These are phyloP conservation scores for Loxodonta africana DNA, from an alignment of 2,113 vertebrate species.

Conservation along the genomic window DNA sequence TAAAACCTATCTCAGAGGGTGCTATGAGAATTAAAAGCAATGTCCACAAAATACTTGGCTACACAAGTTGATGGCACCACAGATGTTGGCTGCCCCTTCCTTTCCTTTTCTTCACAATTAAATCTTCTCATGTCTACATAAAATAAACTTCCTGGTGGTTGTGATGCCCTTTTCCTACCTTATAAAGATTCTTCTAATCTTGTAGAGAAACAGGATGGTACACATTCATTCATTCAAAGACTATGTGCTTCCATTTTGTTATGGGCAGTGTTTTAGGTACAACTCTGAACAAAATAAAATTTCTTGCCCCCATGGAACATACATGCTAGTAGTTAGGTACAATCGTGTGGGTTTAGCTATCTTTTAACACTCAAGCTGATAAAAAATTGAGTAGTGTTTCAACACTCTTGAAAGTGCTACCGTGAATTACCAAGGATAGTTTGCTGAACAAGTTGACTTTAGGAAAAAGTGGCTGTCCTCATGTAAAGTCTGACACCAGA, in stretches of 20 bases:
- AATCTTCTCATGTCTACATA: not conserved
- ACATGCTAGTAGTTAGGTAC: not conserved
- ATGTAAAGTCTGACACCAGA: not conserved
- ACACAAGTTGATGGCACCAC: not conserved
- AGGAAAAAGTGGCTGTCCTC: not conserved
- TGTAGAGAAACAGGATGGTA: not conserved
- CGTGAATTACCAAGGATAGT: not conserved
- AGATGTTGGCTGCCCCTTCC: not conserved
- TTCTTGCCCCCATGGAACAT: not conserved
- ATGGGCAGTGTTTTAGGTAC: not conserved
- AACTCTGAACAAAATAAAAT: slow-evolving; percentile 8
- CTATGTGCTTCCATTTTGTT: not conserved
- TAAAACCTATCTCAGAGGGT: not conserved
- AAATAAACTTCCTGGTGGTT: not conserved
- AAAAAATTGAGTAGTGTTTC: not conserved
- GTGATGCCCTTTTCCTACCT: not conserved
- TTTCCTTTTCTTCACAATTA: slow-evolving; percentile 13
- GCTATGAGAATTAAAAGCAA: not conserved
- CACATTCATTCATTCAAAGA: not conserved
- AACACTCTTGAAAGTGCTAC: not conserved
- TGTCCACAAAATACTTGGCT: not conserved
- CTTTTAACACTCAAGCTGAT: not conserved
- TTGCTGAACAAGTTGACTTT: not conserved
- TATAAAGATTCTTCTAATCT: not conserved
- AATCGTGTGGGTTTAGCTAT: not conserved